These are phyloP conservation scores for Teleiodes luculella DNA, from an alignment of 2,888 invertebrate genomes.

Conservation along the genomic window DNA sequence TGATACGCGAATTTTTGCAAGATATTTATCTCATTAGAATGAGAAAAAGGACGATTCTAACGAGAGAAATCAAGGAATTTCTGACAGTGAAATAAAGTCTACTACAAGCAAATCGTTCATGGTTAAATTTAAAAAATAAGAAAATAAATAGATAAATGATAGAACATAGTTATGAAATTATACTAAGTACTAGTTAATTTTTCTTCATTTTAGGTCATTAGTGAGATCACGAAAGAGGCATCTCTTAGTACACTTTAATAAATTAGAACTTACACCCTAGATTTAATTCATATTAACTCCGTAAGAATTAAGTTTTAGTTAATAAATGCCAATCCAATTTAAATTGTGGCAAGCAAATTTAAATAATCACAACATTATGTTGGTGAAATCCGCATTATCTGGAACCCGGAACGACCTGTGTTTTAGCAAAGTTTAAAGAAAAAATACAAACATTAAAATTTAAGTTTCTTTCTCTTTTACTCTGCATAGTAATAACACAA, in stretches of 20 bases:
- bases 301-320: background rate
- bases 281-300: background rate
- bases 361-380: too few relatives aligned
- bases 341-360: background rate
- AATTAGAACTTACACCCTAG: constrained; percentile 4
- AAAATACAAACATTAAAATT: background rate
- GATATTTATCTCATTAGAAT: too few relatives aligned
- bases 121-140: background rate
- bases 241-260: constrained; percentile 17
- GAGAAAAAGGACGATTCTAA: too few relatives aligned
- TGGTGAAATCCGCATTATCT: too few relatives aligned
- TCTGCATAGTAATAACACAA: background rate
- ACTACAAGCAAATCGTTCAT: background rate
- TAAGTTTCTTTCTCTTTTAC: background rate
- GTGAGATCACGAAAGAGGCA: constrained; percentile 40
- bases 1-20: background rate
- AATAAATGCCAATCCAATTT: background rate
- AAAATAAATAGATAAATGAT: background rate
- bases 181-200: constrained; percentile 17
- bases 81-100: background rate
- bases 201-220: constrained; percentile 17
- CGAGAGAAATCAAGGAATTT: too few relatives aligned
- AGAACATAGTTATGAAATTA: constrained; percentile 2
- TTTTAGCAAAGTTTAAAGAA: background rate
- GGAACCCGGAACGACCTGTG: background rate